These are phyloP conservation scores for Brachyhypopomus occidentalis DNA, from an alignment of 2,113 vertebrate genomes.

Conservation along the genomic window DNA sequence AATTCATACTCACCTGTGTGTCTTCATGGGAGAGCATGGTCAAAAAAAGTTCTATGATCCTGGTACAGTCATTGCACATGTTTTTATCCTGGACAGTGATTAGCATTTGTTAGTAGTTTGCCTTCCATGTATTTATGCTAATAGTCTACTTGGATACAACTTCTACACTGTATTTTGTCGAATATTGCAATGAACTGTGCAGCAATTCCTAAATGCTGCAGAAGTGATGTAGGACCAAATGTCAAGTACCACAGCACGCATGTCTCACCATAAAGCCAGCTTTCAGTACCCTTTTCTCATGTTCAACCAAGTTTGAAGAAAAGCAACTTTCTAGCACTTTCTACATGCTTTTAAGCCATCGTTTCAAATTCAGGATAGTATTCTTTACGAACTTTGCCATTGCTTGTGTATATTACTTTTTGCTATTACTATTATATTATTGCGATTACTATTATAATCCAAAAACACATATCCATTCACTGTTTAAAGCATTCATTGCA, in stretches of 20 bases:
- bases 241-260: background rate
- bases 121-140: background rate
- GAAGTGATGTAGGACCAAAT: background rate
- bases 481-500: background rate
- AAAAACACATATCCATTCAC: too few species aligned
- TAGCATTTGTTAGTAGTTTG: slow-evolving; percentile 12
- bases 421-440: too few species aligned
- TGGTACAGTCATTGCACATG: slow-evolving; percentile 68
- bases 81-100: slow-evolving; percentile 54
- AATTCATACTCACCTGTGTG: slow-evolving; percentile 61
- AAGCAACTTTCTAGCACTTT: background rate
- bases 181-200: background rate
- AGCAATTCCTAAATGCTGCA: background rate
- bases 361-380: background rate
- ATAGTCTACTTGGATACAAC: background rate
- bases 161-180: background rate
- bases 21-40: slow-evolving; percentile 65
- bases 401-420: background rate
- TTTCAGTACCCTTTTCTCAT: slow-evolving; percentile 31
- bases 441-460: too few species aligned
- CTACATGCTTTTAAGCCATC: slow-evolving; percentile 21
- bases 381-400: background rate
- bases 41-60: slow-evolving; percentile 63
- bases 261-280: background rate
- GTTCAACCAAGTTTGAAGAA: background rate